Conservation (phyloP, 2,797 vertebrate species). For the Yasuhikotakia modesta region DNA sequence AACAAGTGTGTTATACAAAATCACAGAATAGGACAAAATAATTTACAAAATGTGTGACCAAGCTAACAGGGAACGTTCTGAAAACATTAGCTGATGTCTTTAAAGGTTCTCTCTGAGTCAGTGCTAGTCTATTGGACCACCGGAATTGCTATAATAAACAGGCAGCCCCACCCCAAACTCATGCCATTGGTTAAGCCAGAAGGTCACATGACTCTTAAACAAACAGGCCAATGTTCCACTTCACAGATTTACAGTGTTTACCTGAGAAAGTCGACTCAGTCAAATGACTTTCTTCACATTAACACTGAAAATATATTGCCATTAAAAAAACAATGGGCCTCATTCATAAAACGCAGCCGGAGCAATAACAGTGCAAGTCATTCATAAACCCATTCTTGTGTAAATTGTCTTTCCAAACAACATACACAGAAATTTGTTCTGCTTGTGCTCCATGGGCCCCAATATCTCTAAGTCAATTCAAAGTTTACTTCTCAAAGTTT, state of each 20-base stretch:
- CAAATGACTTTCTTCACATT: background rate
- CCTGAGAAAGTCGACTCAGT: background rate
- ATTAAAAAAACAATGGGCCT: slow-evolving; percentile 11
- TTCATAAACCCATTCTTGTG: background rate
- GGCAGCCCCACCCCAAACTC: background rate
- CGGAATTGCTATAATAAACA: background rate
- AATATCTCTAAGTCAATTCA: background rate
- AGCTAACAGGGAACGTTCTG: too few relatives aligned
- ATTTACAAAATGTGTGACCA: background rate
- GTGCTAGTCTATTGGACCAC: background rate
- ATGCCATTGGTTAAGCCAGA: background rate
- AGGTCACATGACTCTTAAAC: background rate
- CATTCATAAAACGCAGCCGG: slow-evolving; percentile 15
- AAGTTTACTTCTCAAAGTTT: slow-evolving; percentile 39
- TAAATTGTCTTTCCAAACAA: background rate
- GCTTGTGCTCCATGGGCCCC: background rate
- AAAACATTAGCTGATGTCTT: too few relatives aligned
- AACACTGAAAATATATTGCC: background rate
- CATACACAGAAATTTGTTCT: background rate
- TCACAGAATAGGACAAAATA: background rate
- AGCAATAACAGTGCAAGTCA: background rate
- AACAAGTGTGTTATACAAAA: background rate
- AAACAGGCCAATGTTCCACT: background rate
- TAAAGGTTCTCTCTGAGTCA: too few relatives aligned
- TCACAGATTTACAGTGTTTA: background rate